Evolutionary conservation across 2,113 vertebrate genomes (phyloP).

Genomic region (Lepidothrix coronata): DNA sequence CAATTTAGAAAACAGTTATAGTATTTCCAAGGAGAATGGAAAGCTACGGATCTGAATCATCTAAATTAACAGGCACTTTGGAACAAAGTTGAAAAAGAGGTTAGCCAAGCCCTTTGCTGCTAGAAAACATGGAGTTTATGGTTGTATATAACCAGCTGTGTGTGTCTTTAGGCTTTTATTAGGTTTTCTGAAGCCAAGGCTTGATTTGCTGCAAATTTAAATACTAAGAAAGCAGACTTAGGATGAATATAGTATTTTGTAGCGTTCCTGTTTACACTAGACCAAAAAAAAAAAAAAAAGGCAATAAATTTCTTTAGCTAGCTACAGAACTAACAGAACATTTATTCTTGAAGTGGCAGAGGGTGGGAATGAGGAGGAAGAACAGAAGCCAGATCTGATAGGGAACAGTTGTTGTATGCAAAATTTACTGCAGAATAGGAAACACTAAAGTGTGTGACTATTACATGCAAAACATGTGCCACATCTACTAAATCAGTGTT

Average conservation of each 20-base stretch:
- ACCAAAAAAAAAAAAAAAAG: background rate
- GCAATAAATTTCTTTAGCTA: background rate
- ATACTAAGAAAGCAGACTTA: background rate
- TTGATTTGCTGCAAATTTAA: background rate
- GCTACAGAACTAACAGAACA: background rate
- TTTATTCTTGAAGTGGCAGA: background rate
- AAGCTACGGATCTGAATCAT: background rate
- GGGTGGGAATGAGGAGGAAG: background rate
- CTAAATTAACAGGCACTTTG: slow-evolving; percentile 3
- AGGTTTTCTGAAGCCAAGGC: background rate
- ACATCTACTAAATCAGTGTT: background rate
- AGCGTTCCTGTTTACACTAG: background rate
- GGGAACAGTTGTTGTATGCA: background rate
- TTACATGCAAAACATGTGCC: background rate
- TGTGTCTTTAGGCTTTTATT: background rate
- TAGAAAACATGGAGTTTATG: background rate
- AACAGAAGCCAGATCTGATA: background rate
- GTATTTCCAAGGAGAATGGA: slow-evolving; percentile 21
- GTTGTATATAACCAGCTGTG: background rate
- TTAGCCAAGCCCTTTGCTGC: slow-evolving; percentile 29
- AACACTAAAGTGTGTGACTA: background rate
- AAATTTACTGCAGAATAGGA: background rate
- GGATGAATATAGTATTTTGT: background rate
- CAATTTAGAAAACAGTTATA: background rate
- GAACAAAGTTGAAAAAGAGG: slow-evolving; percentile 11